A percentile compares a stretch with the other conserved stretches of the same genome.
Evolutionary conservation across 2,797 vertebrate genomes (phyloP).

Genomic region (Dryobates pubescens): DNA sequence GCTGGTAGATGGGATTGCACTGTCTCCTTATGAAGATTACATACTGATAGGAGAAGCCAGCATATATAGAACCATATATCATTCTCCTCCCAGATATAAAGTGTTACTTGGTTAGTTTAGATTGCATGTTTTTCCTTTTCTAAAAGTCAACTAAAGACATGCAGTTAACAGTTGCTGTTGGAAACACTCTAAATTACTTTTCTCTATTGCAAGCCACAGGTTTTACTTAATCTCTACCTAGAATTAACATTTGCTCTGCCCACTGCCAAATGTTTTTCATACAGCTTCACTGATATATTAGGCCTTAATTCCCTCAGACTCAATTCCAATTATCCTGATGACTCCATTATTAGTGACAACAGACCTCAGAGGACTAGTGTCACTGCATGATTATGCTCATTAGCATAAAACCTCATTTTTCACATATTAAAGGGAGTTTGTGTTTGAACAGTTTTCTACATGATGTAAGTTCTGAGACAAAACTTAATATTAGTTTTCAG

Average conservation of each 20-base stretch:
- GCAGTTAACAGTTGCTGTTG: neutral
- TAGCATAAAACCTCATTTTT: neutral
- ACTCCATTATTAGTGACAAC: neutral
- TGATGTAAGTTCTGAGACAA: neutral
- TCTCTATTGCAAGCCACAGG: neutral
- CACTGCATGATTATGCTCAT: neutral
- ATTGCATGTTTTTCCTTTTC: too few species aligned
- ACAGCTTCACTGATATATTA: neutral
- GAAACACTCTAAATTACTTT: neutral
- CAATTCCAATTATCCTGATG: neutral
- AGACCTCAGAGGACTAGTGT: neutral
- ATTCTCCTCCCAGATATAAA: neutral
- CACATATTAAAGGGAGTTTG: neutral
- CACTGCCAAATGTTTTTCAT: neutral
- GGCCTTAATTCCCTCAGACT: neutral
- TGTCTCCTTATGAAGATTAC: conserved; percentile 76
- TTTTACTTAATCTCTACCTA: neutral
- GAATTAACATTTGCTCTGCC: neutral
- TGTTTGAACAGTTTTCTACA: neutral
- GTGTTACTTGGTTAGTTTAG: neutral
- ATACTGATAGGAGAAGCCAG: conserved; percentile 81
- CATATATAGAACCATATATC: conserved; percentile 71
- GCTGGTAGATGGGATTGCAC: conserved; percentile 80
- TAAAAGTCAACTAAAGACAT: neutral
- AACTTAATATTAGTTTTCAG: neutral